Evolutionary conservation across 1,140 invertebrate species (phyloP), one percentile per base, ranked within the genome.

Genomic region (Parapsyche elsis): DNA sequence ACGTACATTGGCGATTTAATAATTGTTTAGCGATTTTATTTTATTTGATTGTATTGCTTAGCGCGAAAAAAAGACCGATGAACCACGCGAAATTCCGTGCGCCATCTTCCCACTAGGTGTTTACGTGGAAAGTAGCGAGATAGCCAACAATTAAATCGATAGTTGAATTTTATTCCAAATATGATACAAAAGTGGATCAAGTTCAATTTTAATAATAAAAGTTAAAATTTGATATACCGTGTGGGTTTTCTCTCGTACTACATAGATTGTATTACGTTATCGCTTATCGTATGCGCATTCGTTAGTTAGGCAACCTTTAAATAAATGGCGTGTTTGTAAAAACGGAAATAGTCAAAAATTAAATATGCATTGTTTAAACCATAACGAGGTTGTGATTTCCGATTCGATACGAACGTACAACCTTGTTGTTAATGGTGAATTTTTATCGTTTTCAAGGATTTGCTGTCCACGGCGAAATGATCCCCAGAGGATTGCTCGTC

Each of bases 401-500:
- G 23, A 77, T 49, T 74, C 24, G 76, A 70, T 80, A 71, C 70
- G 61, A 76, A 59, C 30, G 57, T 44, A 61, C 46, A 61, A 38
- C 14, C 71, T n/a, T 5, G 75, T 71, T 70, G 5, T 53, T 70
- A 76, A 75, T 74, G 16, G 45, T 67, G 14, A 44, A 44, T 76
- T 71, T 19, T 75, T 75, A 57, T 23, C 5, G n/a, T 57, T 75
- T 75, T 75, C 49, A 75, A 75, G 73, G 73, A 75, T 64, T 44
- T n/a, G 7, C 23, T 16, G 44, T 23, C 16, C n/a, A 16, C 38
- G 38, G 0, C 21, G 57, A 49, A 23, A 83, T 83, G 82, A 79
- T 81, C 75, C 80, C 82, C 21, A 80, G 82, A 80, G 78, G 82
- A 77, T 23, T 78, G 4, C 16, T 76, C 21, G 16, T 78, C 61